phyloP scores from a whole-genome alignment of 1,140 invertebrate genomes.

The Yoshiicerus persimilis region DNA sequence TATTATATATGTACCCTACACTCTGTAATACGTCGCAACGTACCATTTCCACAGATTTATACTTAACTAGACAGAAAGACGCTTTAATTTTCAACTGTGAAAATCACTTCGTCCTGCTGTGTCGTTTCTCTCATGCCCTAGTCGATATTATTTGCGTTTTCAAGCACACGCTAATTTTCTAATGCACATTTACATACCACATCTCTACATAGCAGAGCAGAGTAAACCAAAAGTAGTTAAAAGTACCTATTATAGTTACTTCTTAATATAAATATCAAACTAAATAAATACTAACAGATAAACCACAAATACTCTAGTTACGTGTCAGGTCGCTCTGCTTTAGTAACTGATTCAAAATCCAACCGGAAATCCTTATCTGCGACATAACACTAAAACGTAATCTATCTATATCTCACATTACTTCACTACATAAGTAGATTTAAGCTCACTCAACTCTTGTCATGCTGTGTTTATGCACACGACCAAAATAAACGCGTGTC shows the following conservation, averaged over 20 bases:
- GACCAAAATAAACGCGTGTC: constrained; percentile 8
- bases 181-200: background rate
- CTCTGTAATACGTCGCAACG: too few relatives aligned
- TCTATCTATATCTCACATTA: background rate
- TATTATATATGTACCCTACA: background rate
- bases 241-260: too few relatives aligned
- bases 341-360: background rate
- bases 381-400: background rate
- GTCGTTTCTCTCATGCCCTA: background rate
- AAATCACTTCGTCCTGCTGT: background rate
- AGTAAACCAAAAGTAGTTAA: background rate
- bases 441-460: constrained; percentile 3
- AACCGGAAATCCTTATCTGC: constrained; percentile 1
- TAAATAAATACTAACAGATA: background rate
- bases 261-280: too few relatives aligned
- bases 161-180: background rate
- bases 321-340: background rate
- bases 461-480: background rate
- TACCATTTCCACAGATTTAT: background rate
- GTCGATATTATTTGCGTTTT: background rate
- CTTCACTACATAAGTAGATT: background rate
- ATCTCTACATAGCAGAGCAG: background rate
- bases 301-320: background rate
- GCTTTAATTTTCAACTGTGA: background rate
- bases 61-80: background rate